Evolutionary conservation across 2,113 vertebrate species (phyloP).

Genomic region (Caranx melampygus): DNA sequence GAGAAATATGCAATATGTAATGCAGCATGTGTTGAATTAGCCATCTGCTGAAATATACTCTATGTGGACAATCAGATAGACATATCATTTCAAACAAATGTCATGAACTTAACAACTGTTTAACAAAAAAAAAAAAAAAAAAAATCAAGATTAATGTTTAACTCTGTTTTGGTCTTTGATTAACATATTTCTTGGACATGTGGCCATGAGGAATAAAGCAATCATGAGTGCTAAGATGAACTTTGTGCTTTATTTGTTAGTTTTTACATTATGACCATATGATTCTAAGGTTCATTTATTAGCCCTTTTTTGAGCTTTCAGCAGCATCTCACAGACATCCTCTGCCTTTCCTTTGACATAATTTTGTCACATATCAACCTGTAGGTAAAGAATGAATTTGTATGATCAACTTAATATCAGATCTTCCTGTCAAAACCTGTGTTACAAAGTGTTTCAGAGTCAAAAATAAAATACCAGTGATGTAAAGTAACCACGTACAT

Average conservation of each 20-base stretch:
- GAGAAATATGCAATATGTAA: slow-evolving; percentile 75
- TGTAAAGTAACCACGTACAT: neutral
- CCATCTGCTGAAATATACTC: slow-evolving; percentile 60
- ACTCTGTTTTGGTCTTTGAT: slow-evolving; percentile 64
- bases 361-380: neutral
- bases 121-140: slow-evolving; percentile 20
- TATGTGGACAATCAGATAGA: slow-evolving; percentile 77
- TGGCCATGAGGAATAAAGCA: slow-evolving; percentile 76
- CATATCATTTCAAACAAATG: slow-evolving; percentile 58
- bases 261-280: neutral
- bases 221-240: slow-evolving; percentile 54
- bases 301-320: neutral
- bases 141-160: slow-evolving; percentile 26
- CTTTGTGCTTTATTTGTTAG: neutral
- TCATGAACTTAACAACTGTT: slow-evolving; percentile 54
- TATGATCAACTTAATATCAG: no score
- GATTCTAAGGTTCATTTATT: no score
- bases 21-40: slow-evolving; percentile 52
- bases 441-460: no score
- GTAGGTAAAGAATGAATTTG: no score
- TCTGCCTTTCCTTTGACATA: neutral
- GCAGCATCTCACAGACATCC: neutral
- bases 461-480: no score
- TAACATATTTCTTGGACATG: slow-evolving; percentile 73
- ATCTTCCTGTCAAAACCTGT: no score